Evolutionary conservation across 2,888 invertebrate genomes (phyloP), one percentile per base, ranked within the genome.

Genomic region (Eucera pruinosa): DNA sequence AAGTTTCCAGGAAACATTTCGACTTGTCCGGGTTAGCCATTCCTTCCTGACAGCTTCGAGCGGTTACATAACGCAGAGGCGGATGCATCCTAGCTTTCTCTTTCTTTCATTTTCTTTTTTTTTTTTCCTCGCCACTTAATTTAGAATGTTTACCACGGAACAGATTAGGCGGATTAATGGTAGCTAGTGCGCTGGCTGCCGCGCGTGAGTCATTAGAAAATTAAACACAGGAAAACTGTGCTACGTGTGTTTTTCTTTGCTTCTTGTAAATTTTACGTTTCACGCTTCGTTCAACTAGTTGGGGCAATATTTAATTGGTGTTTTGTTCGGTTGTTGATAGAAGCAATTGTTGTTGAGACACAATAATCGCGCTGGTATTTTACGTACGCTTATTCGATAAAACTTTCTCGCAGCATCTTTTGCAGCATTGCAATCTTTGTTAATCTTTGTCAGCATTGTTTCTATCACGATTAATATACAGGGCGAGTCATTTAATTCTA

Each of bases 61-160:
- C 41, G 23, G 74, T 83, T 84, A 81, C 79, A 74, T 73, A 85
- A 84, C 55, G 30, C 83, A 79, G 77, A 79, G 36, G 15, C 81
- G 81, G 75, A 75, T 70, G 76, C 76, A 54, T 43, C 23, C 61
- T 57, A 71, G n/a, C n/a, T n/a, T n/a, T n/a, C 67, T 69, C 60
- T 80, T 67, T 66, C 58, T 58, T 45, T 50, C 13, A 55, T 58
- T 15, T 36, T 54, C 50, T 20, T 33, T 27, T 45, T 15, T 6
- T 50, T 3, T 7, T 11, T n/a, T 62, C 48, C 45, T 36, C 39
- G 41, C 23, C n/a, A 23, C 47, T 41, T 39, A 48, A 52, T 57
- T 47, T 27, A 47, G 65, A 57, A 57, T 70, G 47, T 70, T 78
- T 52, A 66, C 55, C 27, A 47, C 23, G 30, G 43, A 52, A 60